Base-by-base conservation (phyloP, 2,888 invertebrate species). In the Synergus japonicus region DNA sequence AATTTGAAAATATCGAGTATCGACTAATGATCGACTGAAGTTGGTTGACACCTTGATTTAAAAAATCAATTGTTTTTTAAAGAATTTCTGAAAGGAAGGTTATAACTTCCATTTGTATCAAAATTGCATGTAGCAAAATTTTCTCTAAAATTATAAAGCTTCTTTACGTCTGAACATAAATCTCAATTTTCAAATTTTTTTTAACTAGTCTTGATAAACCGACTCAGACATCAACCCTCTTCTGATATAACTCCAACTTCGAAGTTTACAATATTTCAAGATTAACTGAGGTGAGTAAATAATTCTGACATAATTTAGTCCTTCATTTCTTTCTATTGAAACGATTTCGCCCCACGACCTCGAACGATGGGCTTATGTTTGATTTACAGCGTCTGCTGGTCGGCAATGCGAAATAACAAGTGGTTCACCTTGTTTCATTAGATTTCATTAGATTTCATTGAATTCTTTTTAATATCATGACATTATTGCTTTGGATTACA, bases 331-430 rank as follows among this genome's bases (percentile, higher is more conserved):
- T 77, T 65, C 46, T 76, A 63, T 60, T 65, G 10, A 65, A n/a
- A 65, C 41, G 15, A 37, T 15, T 29, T 5, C 37, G 49, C 49
- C 15, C 29, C 46, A 22, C 4, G 37, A 15, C n/a, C 4, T 49
- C 15, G 37, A 73, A 41, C 29, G n/a, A 49, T 37, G 49, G 29
- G 44, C 18, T 46, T 54, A 73, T 37, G 54, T 81, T 86, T 85
- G 85, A 85, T 86, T 86, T 86, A 85, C 85, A 83, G 86, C 82
- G 83, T 86, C 83, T 84, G 83, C 83, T 84, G 83, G 79, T 79
- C 84, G 84, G 82, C 77, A 80, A 63, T 22, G 82, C 76, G 82
- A 86, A 83, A 86, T 84, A 83, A 83, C 83, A 79, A 83, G 84
- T 78, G 66, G 73, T 77, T 54, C 49, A 54, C 73, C 73, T 73